Percentiles rank a stretch among this genome's conserved stretches.
phyloP scores from a whole-genome alignment of 2,113 vertebrate species.

The Gymnobelideus leadbeateri region DNA sequence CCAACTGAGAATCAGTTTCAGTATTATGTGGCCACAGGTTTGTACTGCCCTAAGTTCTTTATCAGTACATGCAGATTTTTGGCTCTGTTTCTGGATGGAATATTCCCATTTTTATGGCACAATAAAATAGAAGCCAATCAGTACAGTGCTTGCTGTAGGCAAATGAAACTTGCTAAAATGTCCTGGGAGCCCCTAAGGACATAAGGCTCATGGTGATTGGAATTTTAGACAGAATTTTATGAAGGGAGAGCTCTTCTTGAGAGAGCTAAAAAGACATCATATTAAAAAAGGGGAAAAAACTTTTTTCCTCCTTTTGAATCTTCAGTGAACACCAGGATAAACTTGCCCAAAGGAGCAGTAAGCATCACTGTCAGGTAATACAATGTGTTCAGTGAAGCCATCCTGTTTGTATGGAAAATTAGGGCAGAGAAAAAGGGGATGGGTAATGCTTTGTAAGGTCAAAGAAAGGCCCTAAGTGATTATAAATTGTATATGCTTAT shows the following conservation, averaged over 20 bases:
- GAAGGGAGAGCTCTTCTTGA: background rate
- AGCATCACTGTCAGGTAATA: background rate
- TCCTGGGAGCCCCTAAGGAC: background rate
- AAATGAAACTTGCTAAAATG: background rate
- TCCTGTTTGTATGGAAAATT: constrained; percentile 31
- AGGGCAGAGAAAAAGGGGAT: background rate
- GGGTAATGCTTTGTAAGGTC: background rate
- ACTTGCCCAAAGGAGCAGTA: background rate
- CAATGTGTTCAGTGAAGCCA: constrained; percentile 57
- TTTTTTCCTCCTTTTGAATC: background rate
- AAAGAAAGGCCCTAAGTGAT: background rate
- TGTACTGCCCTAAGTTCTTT: background rate
- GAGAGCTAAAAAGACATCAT: background rate
- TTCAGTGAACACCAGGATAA: background rate
- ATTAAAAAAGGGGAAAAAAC: background rate
- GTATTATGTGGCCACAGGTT: constrained; percentile 21
- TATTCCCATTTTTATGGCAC: constrained; percentile 3
- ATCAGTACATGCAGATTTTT: constrained; percentile 12
- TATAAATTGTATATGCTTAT: constrained; percentile 50
- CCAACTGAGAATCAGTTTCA: background rate
- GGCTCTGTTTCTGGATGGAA: background rate
- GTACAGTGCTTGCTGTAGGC: background rate
- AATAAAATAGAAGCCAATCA: constrained; percentile 55
- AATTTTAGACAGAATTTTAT: background rate
- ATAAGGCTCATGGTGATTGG: background rate